Base-by-base conservation (phyloP, 2,797 vertebrate genomes). In the Acestrorhynchus altus region DNA sequence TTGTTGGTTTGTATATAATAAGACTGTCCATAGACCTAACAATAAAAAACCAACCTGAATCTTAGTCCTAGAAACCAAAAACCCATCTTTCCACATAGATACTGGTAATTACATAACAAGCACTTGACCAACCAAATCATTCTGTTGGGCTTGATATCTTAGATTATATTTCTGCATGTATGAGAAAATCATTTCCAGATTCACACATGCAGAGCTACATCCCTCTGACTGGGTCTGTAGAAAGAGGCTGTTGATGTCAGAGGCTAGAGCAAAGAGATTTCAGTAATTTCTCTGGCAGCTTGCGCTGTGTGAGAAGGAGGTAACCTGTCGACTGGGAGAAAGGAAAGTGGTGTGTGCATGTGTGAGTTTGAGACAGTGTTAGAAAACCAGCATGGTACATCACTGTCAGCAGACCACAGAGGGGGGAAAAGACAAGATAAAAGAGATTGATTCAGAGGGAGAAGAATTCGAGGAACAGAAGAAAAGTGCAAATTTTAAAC, bases 211-310 rank as follows among this genome's bases (percentile, higher is more conserved):
- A 60, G 20, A 20, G 35, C 11, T 4, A 0, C 13, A n/a, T 18
- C n/a, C 16, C 47, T 59, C 28, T 11, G 18, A 47, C 39, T 77
- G 28, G 44, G 54, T 13, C 54, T 59, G 44, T 65, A 51, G 57
- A 71, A 47, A 52, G 49, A 64, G 35, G 47, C 47, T 22, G 60
- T 42, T 72, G 49, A 72, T 72, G 69, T 72, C 49, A 71, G 39
- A 66, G 51, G 61, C 61, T 66, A 67, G 52, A 40, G 22, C 20
- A 57, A 56, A 47, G 77, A 66, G 69, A 78, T 72, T 77, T 71
- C 15, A 28, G 69, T 73, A 52, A 66, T 49, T 40, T 72, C 59
- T 71, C 57, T 77, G 67, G 57, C 46, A 71, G 65, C 8, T 46
- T 52, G 31, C 24, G 11, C 47, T 51, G 18, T 72, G 69, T 78